Evolutionary conservation across 2,113 vertebrate genomes (phyloP).

Genomic region (Gambusia holbrooki): DNA sequence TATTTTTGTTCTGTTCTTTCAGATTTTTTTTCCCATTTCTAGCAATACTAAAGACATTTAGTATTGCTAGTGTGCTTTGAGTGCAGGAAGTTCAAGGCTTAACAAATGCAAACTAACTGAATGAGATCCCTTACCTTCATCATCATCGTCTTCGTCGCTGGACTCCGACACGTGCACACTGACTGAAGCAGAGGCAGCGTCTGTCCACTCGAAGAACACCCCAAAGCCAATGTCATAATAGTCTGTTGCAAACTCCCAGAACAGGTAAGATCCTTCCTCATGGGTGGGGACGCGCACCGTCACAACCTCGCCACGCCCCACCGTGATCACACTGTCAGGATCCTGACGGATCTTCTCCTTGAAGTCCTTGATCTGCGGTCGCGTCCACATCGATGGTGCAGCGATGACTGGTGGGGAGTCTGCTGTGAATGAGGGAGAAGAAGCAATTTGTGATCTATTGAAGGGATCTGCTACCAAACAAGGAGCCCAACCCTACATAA

Average conservation of each 20-base stretch:
- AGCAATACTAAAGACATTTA: too few species aligned
- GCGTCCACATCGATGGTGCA: slow-evolving; percentile 98
- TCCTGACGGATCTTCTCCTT: slow-evolving; percentile 99
- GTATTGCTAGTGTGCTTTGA: too few species aligned
- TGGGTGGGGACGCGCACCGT: slow-evolving; percentile 97
- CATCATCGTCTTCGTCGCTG: slow-evolving; percentile 97
- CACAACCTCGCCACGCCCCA: slow-evolving; percentile 97
- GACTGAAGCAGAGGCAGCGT: slow-evolving; percentile 92
- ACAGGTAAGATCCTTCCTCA: slow-evolving; percentile 96
- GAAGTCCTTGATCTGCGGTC: slow-evolving; percentile 98
- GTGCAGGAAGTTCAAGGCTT: neutral
- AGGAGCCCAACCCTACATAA: neutral
- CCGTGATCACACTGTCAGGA: slow-evolving; percentile 96
- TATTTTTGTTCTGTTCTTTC: too few species aligned
- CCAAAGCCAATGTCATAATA: slow-evolving; percentile 99
- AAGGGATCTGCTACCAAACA: neutral
- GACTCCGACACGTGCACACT: slow-evolving; percentile 98
- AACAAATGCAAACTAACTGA: too few species aligned
- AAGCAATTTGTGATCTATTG: neutral
- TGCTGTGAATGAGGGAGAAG: slow-evolving; percentile 36
- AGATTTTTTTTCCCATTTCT: too few species aligned
- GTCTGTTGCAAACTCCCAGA: slow-evolving; percentile 99
- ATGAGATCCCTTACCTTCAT: slow-evolving; percentile 85
- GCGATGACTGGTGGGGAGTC: slow-evolving; percentile 93
- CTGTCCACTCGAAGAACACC: slow-evolving; percentile 99